Percentiles rank a stretch among this genome's conserved stretches.
These are phyloP conservation scores for Mandrillus leucophaeus DNA, from an alignment of 2,113 vertebrate genomes.

Conservation along the genomic window DNA sequence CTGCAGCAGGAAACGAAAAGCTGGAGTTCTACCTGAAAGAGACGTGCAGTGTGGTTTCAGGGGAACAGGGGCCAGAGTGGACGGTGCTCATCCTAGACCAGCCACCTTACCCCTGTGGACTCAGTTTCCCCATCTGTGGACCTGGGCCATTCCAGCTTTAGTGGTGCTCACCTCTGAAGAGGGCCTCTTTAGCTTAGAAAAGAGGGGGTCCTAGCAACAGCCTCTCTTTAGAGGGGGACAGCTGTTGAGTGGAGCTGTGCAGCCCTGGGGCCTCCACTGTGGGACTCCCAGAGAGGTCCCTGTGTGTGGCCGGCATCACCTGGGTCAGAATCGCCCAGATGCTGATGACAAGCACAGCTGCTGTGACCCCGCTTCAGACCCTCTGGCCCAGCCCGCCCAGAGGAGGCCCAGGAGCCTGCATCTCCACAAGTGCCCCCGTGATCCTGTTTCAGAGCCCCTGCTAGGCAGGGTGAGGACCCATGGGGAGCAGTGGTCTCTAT, in stretches of 20 bases:
- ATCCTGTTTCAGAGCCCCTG: neutral
- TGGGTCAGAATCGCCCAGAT: neutral
- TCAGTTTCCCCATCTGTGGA: neutral
- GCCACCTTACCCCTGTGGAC: neutral
- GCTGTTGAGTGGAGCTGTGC: too few species aligned
- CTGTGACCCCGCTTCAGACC: neutral
- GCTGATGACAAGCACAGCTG: neutral
- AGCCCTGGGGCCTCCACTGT: neutral
- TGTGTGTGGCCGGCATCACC: rapidly evolving
- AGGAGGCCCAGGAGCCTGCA: neutral
- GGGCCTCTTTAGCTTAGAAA: neutral
- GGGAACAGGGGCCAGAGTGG: neutral
- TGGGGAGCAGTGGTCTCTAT: neutral
- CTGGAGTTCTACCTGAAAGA: neutral
- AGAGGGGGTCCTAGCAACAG: neutral
- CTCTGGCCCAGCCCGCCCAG: too few species aligned
- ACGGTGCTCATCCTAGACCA: neutral
- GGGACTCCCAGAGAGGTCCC: neutral
- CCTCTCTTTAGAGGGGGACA: neutral
- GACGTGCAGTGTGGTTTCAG: neutral
- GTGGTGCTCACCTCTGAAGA: neutral
- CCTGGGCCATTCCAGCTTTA: neutral
- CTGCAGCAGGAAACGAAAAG: neutral
- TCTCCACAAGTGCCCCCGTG: neutral
- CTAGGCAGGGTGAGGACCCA: neutral